Base-by-base conservation (phyloP, 2,888 invertebrate genomes). In the Seira sanloemensis region DNA sequence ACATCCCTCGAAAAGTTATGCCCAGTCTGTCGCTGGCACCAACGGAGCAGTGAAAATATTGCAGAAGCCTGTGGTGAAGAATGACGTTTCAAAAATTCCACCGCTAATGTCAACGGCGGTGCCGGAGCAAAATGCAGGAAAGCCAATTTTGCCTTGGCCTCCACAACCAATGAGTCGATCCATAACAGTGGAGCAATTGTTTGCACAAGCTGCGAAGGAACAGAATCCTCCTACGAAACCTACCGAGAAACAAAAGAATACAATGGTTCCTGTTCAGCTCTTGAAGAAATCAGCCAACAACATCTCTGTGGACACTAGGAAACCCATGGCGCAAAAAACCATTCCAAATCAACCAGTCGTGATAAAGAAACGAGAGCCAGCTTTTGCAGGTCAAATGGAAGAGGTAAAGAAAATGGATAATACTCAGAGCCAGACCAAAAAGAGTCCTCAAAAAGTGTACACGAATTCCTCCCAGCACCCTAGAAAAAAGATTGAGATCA, bases 81-180 rank as follows among this genome's bases (percentile, higher is more conserved):
- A n/a, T n/a, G n/a, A n/a, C n/a, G n/a, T n/a, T n/a, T 12, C 12
- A 0, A 68, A 27, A n/a, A 79, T 67, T 67, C 66, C 67, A 1
- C 54, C 67, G 12, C 54, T 67, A 1, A 4, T 72, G 54, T 23
- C 23, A 0, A 71, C 62, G n/a, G 50, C 7, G n/a, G n/a, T n/a
- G n/a, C n/a, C n/a, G n/a, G n/a, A n/a, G 0, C 65, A 79, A 54
- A 21, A 7, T 23, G 19, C 24, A 69, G n/a, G 5, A 46, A 37
- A 71, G 50, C 18, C 72, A 72, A 25, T 24, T 62, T 18, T 58
- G 2, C 83, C 83, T 1, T 84, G 84, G 84, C 84, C 84, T 4
- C 84, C 84, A 18, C 65, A 79, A 23, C 84, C 79, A 19, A 79
- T 71, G 67, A 78, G 68, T 68, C 46, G 78, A 1, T 83, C 83